These are phyloP conservation scores for Parascotia fuliginaria DNA, from an alignment of 2,888 invertebrate genomes.

Conservation along the genomic window DNA sequence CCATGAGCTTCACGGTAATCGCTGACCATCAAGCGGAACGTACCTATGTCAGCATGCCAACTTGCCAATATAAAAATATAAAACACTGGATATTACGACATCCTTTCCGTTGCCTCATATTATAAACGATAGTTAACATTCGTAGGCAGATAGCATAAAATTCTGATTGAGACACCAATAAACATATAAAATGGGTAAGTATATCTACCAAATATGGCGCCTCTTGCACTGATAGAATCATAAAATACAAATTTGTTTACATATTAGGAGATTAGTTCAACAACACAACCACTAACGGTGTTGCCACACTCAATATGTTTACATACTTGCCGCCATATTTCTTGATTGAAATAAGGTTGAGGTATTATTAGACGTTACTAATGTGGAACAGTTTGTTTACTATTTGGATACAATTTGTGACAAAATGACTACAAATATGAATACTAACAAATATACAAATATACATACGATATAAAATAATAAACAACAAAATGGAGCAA, in stretches of 20 bases:
- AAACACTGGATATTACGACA: background rate
- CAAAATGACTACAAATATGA: conserved; percentile 3
- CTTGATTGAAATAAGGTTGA: conserved; percentile 14
- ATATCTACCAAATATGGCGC: conserved; percentile 12
- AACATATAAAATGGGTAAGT: conserved; percentile 12
- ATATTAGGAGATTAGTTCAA: conserved; percentile 1
- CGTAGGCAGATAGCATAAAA: background rate
- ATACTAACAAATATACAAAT: background rate
- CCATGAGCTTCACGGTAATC: too few species aligned
- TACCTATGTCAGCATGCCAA: too few species aligned
- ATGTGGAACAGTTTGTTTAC: conserved; percentile 3
- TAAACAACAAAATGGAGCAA: too few species aligned
- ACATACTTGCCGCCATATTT: background rate
- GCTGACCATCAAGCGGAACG: too few species aligned
- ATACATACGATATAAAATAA: too few species aligned
- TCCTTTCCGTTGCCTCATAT: background rate
- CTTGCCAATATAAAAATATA: too few species aligned
- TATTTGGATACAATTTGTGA: conserved; percentile 1
- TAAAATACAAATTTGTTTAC: conserved; percentile 12
- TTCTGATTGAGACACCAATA: conserved; percentile 14
- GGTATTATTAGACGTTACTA: conserved; percentile 15
- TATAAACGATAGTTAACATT: background rate
- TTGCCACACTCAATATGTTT: background rate
- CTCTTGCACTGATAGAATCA: background rate
- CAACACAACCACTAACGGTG: background rate